Base-by-base conservation (phyloP, 1,140 invertebrate species). In the Pectinophora gossypiella region DNA sequence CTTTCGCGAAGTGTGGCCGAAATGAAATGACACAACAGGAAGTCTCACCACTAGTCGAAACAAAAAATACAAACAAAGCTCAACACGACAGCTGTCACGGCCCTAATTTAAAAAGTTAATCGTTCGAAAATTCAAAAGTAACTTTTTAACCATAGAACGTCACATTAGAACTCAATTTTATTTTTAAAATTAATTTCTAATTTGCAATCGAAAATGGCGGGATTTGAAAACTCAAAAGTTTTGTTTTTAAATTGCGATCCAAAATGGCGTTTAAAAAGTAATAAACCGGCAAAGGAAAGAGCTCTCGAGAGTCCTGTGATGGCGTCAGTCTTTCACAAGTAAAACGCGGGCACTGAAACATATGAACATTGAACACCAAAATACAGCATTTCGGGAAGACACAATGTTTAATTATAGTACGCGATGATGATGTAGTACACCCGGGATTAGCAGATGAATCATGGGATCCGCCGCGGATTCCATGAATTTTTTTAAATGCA, bases 321-420 rank as follows among this genome's bases (percentile, higher is more conserved):
- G 42, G 54, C 56, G 65, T 65, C 65, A 65, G 56, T 54, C 57
- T 49, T 42, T 46, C 54, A 48, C 54, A 64, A 60, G 42, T 54
- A 61, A 43, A 52, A 21, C 60, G 56, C 59, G 61, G 56, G 60
- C 57, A 72, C 66, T 69, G 62, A 64, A 40, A 56, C 52, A 45
- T 16, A 43, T 53, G 51, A 58, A 44, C 46, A 47, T 57, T 61
- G 64, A 66, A 70, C 68, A 68, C 58, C 56, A 53, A 45, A 5
- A n/a, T n/a, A 32, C 27, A 58, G 59, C 54, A 59, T 71, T 71
- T 68, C 61, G 48, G 61, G 58, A 69, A 62, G 58, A 43, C 49
- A 59, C 50, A 54, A 42, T 55, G 62, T 65, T 61, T 72, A 72
- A 72, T 68, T 63, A 72, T 72, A 72, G 63, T 68, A 60, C 63